Conservation (phyloP, 2,113 vertebrate genomes). For the Rhea pennata region DNA sequence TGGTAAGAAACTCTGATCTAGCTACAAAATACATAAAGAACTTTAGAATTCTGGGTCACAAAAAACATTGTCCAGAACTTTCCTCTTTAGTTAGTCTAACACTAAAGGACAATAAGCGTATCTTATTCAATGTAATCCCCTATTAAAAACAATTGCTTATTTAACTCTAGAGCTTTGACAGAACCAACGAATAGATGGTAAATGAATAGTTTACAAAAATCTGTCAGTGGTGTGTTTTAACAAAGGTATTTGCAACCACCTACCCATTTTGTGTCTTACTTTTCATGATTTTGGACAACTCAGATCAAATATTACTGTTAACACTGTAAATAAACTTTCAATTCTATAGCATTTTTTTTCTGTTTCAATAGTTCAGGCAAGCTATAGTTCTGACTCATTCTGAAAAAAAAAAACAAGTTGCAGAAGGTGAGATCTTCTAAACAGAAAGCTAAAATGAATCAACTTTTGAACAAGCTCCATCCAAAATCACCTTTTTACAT, state of each 20-base stretch:
- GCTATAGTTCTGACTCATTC: neutral
- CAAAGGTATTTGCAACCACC: neutral
- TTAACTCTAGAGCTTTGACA: neutral
- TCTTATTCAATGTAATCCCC: neutral
- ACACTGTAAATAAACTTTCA: neutral
- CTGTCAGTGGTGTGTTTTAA: neutral
- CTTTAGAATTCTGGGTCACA: conserved; percentile 9
- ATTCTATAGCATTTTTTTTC: neutral
- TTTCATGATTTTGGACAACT: neutral
- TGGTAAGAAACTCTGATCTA: conserved; percentile 20
- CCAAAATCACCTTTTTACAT: neutral
- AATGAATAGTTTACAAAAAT: neutral
- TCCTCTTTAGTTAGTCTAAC: neutral
- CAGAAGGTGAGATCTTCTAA: neutral
- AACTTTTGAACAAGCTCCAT: neutral
- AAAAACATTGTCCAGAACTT: neutral
- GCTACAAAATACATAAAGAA: conserved; percentile 22
- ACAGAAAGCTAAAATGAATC: neutral
- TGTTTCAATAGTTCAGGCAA: neutral
- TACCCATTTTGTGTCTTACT: neutral
- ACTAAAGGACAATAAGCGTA: neutral
- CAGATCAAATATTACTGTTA: neutral
- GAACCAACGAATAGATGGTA: neutral
- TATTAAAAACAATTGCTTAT: neutral
- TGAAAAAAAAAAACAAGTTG: neutral